Evolutionary conservation across 2,888 invertebrate genomes (phyloP), one percentile per base, ranked within the genome.

Genomic region (Melikaiella ostensackeni): DNA sequence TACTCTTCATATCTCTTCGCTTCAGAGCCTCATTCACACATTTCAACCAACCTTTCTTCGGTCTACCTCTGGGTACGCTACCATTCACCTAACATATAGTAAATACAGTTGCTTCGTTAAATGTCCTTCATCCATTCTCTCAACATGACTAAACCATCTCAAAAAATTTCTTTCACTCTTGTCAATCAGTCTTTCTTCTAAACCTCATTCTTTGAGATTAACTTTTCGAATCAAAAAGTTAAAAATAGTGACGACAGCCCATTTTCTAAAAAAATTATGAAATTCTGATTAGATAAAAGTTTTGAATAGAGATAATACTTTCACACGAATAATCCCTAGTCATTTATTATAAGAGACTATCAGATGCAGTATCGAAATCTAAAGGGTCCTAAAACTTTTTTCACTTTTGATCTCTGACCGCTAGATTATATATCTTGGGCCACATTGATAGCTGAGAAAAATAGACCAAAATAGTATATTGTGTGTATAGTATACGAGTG

Each of bases 321-420:
- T 13, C 16, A 6, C 59, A 59, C 27, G 21, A 57, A 21, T 33
- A 63, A 21, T n/a, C 33, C n/a, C 7, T 33, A 9, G n/a, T 5
- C 13, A 24, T 57, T 57, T 57, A 57, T 57, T 16, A 24, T 8
- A 24, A 57, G 24, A 57, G 2, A 21, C 3, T 57, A 24, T 64
- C 64, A 6, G 35, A 42, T 64, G 16, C 64, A 7, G 64, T 64
- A 59, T 59, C 16, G n/a, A 64, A 64, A 64, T 42, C 64, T 24
- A 6, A 42, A 42, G 38, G 64, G 64, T 35, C 21, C 13, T 1
- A 38, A 24, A 42, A 42, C 24, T 24, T 42, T 42, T 42, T 8
- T 42, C 35, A 13, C 21, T 42, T 64, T 16, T 35, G 38, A 24
- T 24, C 24, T 42, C 21, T 64, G 64, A 42, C 38, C 24, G 6